Conservation (phyloP, 2,888 invertebrate species). For the Biston stratarius region DNA sequence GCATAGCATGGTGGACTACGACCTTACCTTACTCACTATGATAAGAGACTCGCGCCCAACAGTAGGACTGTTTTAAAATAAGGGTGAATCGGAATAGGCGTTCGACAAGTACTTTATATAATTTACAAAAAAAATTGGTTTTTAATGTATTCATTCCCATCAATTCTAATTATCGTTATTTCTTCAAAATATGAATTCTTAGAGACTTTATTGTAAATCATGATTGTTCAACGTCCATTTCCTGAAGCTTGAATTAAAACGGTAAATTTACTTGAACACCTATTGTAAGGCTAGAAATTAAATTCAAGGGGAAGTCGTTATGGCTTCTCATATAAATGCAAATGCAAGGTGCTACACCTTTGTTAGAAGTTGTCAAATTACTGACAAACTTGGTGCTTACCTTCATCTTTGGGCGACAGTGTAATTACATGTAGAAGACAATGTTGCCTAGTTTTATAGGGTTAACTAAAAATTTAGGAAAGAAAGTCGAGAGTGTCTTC, state of each 20-base stretch:
- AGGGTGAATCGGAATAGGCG: too few relatives aligned
- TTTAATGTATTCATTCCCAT: too few relatives aligned
- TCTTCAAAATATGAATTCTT: not conserved
- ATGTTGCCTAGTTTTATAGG: not conserved
- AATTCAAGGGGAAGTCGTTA: constrained; percentile 33
- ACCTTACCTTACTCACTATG: too few relatives aligned
- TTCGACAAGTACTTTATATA: too few relatives aligned
- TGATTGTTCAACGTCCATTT: not conserved
- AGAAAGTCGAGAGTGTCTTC: not conserved
- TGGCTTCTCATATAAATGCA: constrained; percentile 39
- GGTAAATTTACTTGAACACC: constrained; percentile 19
- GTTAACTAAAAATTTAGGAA: not conserved
- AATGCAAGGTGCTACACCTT: constrained; percentile 54
- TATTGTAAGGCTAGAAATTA: constrained; percentile 32
- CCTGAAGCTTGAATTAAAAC: constrained; percentile 11
- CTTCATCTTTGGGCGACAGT: constrained; percentile 21
- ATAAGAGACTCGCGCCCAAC: too few relatives aligned
- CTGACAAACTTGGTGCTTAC: constrained; percentile 47
- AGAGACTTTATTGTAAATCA: not conserved
- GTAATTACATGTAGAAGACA: constrained; percentile 5
- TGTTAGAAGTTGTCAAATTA: constrained; percentile 63
- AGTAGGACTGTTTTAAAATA: too few relatives aligned
- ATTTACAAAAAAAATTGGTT: too few relatives aligned
- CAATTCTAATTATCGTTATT: too few relatives aligned
- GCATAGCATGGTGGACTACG: too few relatives aligned